Conservation (phyloP, 2,888 invertebrate species). For the Callosobruchus maculatus region DNA sequence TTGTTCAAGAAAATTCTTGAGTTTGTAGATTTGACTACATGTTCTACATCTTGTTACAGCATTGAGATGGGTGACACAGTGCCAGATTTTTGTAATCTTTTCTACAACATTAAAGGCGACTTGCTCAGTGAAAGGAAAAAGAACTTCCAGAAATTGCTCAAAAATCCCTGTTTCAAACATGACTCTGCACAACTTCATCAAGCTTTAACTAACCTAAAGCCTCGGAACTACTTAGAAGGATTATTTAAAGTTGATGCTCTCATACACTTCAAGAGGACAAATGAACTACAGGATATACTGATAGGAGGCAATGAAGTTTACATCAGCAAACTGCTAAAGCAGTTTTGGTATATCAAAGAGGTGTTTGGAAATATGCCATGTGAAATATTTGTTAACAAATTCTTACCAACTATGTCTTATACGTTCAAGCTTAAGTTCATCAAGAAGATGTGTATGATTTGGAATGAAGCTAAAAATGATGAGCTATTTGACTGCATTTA, state of each 20-base stretch:
- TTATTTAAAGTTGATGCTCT: conserved; percentile 29
- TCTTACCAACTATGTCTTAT: conserved; percentile 28
- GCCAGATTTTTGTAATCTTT: conserved; percentile 20
- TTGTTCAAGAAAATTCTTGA: no score
- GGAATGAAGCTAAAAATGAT: conserved; percentile 22
- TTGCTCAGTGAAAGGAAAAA: conserved; percentile 22
- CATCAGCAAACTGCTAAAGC: conserved; percentile 28
- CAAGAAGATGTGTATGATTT: conserved; percentile 20
- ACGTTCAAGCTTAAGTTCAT: conserved; percentile 27
- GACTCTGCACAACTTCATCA: conserved; percentile 12
- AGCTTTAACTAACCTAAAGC: conserved; percentile 16
- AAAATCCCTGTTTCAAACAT: conserved; percentile 7
- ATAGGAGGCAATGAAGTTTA: conserved; percentile 27
- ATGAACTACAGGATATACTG: conserved; percentile 23
- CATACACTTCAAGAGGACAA: conserved; percentile 24
- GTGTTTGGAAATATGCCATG: conserved; percentile 19
- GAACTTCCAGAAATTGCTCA: conserved; percentile 16
- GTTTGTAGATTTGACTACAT: no score
- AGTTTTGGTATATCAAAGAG: conserved; percentile 30
- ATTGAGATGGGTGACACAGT: conserved; percentile 8
- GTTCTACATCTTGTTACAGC: not conserved
- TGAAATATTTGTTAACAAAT: conserved; percentile 23
- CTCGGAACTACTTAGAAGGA: conserved; percentile 27
- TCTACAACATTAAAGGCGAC: conserved; percentile 24
- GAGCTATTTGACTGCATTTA: conserved; percentile 23